Evolutionary conservation across 2,113 vertebrate genomes (phyloP).

Genomic region (Cepphus grylle): DNA sequence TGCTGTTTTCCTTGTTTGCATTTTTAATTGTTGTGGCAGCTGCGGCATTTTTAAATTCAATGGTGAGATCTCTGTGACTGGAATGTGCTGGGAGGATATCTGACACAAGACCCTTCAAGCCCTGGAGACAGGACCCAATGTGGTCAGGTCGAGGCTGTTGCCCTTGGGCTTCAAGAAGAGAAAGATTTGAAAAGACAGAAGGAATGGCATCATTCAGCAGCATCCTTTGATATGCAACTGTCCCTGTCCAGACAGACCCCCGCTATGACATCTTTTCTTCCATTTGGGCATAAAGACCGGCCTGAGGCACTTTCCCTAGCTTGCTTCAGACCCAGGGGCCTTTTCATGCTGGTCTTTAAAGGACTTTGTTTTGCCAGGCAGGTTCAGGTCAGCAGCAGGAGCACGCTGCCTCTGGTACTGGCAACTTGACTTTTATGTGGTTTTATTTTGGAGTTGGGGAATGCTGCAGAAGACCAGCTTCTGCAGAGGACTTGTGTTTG

Average conservation of each 20-base stretch:
- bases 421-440: neutral
- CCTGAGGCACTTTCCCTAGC: neutral
- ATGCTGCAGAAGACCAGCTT: neutral
- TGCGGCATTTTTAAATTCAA: neutral
- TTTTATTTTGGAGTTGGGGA: neutral
- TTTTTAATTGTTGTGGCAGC: constrained; percentile 16
- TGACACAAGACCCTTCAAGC: neutral
- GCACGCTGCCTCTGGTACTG: neutral
- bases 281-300: neutral
- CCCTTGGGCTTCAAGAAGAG: neutral
- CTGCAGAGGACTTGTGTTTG: neutral
- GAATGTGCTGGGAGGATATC: neutral
- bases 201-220: neutral
- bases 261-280: neutral
- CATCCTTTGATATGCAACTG: neutral
- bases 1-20: neutral
- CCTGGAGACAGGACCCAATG: accelerated
- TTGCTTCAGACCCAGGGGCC: neutral
- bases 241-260: neutral
- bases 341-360: neutral
- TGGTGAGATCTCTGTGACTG: neutral
- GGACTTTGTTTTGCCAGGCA: neutral
- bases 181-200: neutral
- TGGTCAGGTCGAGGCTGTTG: accelerated
- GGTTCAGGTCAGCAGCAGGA: neutral